These are phyloP conservation scores for Pipa parva DNA, from an alignment of 2,113 vertebrate genomes.

Conservation along the genomic window DNA sequence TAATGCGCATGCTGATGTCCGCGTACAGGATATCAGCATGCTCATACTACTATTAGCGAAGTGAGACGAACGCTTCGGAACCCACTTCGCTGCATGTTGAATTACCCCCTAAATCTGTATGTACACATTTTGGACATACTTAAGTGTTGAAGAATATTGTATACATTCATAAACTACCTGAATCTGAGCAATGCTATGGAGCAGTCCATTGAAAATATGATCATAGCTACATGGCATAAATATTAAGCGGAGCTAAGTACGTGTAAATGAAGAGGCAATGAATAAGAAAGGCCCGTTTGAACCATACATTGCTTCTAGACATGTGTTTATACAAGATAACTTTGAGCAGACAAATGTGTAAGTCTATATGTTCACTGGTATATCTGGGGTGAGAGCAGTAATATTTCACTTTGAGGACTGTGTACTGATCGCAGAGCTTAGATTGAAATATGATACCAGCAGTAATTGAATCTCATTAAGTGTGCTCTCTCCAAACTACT, in stretches of 20 bases:
- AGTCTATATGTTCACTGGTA: conserved; percentile 7
- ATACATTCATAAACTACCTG: too few species aligned
- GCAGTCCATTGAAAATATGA: background rate
- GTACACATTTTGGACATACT: too few species aligned
- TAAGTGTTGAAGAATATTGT: too few species aligned
- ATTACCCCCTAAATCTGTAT: too few species aligned
- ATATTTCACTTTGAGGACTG: conserved; percentile 20
- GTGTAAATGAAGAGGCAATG: conserved; percentile 4
- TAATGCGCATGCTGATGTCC: too few species aligned
- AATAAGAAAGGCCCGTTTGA: background rate
- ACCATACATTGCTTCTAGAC: conserved; percentile 9
- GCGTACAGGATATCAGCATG: too few species aligned
- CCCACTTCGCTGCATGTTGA: too few species aligned
- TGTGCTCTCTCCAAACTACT: conserved; percentile 1
- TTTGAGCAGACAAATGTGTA: conserved; percentile 11
- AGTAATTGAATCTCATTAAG: conserved; percentile 6
- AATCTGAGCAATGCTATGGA: too few species aligned
- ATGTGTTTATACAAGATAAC: conserved; percentile 30
- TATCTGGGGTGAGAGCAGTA: conserved; percentile 13
- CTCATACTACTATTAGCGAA: too few species aligned
- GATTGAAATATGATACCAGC: conserved; percentile 13
- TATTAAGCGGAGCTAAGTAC: conserved; percentile 8
- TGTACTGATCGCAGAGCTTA: background rate
- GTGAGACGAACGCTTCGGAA: too few species aligned
- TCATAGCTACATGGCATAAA: conserved; percentile 13